phyloP scores from a whole-genome alignment of 2,113 vertebrate genomes.

The Seriola dumerili region DNA sequence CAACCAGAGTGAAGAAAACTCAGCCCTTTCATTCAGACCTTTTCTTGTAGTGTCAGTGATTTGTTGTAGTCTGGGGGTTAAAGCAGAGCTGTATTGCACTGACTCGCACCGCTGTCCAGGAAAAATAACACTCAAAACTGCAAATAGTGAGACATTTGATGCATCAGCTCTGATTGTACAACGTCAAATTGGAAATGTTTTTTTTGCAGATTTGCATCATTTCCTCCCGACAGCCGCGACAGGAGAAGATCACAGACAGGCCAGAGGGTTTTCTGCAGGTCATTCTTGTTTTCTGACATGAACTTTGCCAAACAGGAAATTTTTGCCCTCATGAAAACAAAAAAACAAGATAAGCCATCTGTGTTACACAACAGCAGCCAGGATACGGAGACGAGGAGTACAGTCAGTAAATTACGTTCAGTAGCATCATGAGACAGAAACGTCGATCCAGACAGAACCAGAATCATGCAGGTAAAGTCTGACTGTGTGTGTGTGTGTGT shows the following conservation, averaged over 20 bases:
- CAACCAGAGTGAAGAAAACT: not conserved
- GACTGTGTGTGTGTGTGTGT: not conserved
- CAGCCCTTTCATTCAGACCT: conserved; percentile 22
- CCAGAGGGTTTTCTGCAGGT: conserved; percentile 17
- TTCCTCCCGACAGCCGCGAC: conserved; percentile 5
- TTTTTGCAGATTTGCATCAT: not conserved
- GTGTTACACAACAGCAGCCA: conserved; percentile 38
- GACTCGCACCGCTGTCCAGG: not conserved
- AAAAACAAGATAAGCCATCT: conserved; percentile 3
- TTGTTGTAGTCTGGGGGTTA: not conserved
- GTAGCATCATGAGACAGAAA: conserved; percentile 36
- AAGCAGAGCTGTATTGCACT: conserved; percentile 23
- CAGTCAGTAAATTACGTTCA: conserved; percentile 34
- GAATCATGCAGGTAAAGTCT: conserved; percentile 49
- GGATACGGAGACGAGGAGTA: conserved; percentile 15
- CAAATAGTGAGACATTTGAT: not conserved
- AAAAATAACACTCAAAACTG: not conserved
- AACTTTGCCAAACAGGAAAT: conserved; percentile 7
- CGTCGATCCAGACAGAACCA: conserved; percentile 7
- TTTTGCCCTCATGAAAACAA: not conserved
- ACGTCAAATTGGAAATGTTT: not conserved
- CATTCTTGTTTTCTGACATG: not conserved
- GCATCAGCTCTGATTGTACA: not conserved
- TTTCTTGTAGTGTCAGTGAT: not conserved
- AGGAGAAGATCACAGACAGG: not conserved